Evolutionary conservation across 2,888 invertebrate genomes (phyloP).

Genomic region (Atrina japonica): DNA sequence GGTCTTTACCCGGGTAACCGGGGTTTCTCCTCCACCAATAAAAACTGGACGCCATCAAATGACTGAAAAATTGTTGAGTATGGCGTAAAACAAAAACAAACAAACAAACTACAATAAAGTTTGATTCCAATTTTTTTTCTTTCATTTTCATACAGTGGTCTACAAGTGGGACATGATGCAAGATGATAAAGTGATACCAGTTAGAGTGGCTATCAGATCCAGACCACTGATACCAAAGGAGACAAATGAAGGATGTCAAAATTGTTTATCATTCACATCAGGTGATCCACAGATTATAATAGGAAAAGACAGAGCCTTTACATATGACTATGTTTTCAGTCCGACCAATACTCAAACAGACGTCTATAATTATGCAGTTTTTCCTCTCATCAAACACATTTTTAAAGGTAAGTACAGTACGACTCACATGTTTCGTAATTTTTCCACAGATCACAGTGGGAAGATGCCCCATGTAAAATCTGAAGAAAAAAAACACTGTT

Average conservation of each 20-base stretch:
- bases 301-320: conserved; percentile 87
- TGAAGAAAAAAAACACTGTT: no score
- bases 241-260: conserved; percentile 86
- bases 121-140: no score
- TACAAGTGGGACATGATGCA: no score
- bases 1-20: no score
- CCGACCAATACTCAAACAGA: conserved; percentile 86
- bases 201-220: conserved; percentile 91
- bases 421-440: no score
- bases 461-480: no score
- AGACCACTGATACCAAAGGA: conserved; percentile 90
- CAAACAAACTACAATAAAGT: no score
- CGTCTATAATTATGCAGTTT: conserved; percentile 88
- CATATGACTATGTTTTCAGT: conserved; percentile 91
- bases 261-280: conserved; percentile 85
- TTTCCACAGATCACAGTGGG: no score
- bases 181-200: conserved; percentile 78
- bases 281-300: conserved; percentile 83
- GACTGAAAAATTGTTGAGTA: no score
- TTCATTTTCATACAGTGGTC: conserved; percentile 8
- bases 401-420: conserved; percentile 87
- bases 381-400: conserved; percentile 87
- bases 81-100: no score
- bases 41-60: no score
- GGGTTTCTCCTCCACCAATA: no score